These are phyloP conservation scores for Caprella mutica DNA, from an alignment of 2,888 invertebrate genomes.

Conservation along the genomic window DNA sequence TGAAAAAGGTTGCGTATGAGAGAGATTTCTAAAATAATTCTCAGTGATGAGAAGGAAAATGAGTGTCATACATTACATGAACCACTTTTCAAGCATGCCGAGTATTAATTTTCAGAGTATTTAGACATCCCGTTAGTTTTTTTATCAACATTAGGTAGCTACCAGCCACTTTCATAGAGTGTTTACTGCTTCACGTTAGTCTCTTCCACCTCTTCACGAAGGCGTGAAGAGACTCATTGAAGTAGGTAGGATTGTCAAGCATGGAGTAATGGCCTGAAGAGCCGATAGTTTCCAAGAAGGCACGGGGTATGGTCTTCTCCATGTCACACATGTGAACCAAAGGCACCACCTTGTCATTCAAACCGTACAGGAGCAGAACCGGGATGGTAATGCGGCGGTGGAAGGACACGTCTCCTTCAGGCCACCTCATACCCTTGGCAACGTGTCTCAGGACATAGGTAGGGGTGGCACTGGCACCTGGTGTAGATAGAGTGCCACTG, in stretches of 20 bases:
- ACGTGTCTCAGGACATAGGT: conserved; percentile 28
- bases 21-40: too few species aligned
- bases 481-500: conserved; percentile 10
- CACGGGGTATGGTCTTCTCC: conserved; percentile 55
- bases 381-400: conserved; percentile 53
- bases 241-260: conserved; percentile 52
- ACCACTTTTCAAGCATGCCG: too few species aligned
- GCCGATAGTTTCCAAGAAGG: conserved; percentile 54
- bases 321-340: conserved; percentile 58
- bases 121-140: too few species aligned
- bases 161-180: too few species aligned
- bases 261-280: conserved; percentile 56
- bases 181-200: too few species aligned
- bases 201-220: conserved; percentile 29
- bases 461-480: conserved; percentile 24
- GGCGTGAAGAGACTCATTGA: conserved; percentile 25
- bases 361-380: conserved; percentile 54
- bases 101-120: too few species aligned
- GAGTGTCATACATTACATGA: too few species aligned
- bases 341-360: conserved; percentile 53
- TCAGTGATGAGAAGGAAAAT: too few species aligned
- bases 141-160: too few species aligned
- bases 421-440: conserved; percentile 45
- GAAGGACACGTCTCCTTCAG: conserved; percentile 55
- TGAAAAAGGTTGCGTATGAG: too few species aligned